Evolutionary conservation across 2,113 vertebrate species (phyloP).

Genomic region (Podarcis muralis): DNA sequence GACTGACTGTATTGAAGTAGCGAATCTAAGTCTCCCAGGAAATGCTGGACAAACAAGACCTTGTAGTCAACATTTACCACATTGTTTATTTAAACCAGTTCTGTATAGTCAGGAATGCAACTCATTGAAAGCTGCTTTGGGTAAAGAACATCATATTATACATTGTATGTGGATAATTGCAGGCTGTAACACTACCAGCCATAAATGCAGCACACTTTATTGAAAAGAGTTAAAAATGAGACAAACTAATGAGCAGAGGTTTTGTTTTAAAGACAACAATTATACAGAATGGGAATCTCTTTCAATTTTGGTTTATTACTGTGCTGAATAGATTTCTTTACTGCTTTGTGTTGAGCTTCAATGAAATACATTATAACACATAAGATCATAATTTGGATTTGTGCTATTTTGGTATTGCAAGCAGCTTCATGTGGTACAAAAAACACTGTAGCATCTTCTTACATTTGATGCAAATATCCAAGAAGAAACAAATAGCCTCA

Average conservation of each 20-base stretch:
- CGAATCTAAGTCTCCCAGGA: too few species aligned
- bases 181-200: neutral
- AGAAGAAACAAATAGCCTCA: neutral
- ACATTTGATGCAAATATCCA: neutral
- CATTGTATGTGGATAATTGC: neutral
- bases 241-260: neutral
- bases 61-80: neutral
- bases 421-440: neutral
- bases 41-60: too few species aligned
- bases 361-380: neutral
- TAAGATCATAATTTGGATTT: neutral
- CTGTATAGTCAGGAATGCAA: neutral
- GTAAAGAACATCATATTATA: neutral
- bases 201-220: neutral
- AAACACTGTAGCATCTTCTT: neutral
- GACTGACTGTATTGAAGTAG: too few species aligned
- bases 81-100: neutral
- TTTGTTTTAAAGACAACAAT: neutral
- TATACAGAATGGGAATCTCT: neutral
- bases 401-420: neutral
- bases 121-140: neutral
- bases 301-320: constrained; percentile 8
- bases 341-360: neutral
- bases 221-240: neutral
- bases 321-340: constrained; percentile 9